Conservation (phyloP, 2,113 vertebrate species). For the Peromyscus leucopus region DNA sequence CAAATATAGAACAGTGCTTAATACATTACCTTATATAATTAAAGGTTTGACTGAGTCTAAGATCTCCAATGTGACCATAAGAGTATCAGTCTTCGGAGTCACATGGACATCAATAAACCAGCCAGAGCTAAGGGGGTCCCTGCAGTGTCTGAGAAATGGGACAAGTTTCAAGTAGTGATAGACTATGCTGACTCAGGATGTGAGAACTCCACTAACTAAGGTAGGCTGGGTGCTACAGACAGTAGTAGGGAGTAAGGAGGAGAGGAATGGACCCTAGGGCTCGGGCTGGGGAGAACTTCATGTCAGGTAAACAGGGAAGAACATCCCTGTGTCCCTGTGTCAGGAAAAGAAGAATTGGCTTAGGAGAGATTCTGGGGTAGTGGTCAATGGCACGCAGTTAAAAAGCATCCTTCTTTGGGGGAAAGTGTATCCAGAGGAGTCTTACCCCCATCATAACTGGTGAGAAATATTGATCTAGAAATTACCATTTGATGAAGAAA, state of each 20-base stretch:
- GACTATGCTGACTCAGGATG: background rate
- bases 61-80: background rate
- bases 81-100: conserved; percentile 25
- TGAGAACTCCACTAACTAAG: background rate
- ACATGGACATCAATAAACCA: background rate
- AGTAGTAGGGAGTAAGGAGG: background rate
- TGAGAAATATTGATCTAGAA: conserved; percentile 57
- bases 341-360: background rate
- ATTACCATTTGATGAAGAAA: conserved; percentile 63
- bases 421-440: background rate
- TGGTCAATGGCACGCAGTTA: too few species aligned
- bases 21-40: background rate
- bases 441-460: background rate
- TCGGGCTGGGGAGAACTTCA: background rate
- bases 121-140: background rate
- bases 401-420: background rate
- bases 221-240: background rate
- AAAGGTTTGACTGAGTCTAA: background rate
- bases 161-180: background rate
- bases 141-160: background rate
- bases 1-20: background rate
- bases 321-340: rapidly evolving
- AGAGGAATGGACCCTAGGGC: background rate
- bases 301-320: too few species aligned
- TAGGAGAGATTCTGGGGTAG: background rate